Percentiles rank a stretch among this genome's conserved stretches.
phyloP scores from a whole-genome alignment of 2,888 invertebrate species.

The Chrysina gloriosa region DNA sequence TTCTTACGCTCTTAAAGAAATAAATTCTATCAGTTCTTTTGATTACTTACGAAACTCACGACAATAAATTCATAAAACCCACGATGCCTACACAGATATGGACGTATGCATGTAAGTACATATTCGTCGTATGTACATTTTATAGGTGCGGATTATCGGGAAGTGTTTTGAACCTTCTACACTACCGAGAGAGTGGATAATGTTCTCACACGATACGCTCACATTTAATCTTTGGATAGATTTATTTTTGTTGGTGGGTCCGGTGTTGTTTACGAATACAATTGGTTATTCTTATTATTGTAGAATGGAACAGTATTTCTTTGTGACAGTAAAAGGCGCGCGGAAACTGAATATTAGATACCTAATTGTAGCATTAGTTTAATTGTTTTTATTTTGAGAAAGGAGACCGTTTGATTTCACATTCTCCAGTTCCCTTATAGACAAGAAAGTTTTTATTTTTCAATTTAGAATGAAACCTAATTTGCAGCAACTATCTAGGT shows the following conservation, averaged over 20 bases:
- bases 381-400: too few species aligned
- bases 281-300: slow-evolving; percentile 27
- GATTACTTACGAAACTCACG: slow-evolving; percentile 22
- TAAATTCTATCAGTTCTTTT: slow-evolving; percentile 22
- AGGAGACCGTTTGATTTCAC: too few species aligned
- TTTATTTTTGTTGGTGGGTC: slow-evolving; percentile 12
- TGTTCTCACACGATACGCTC: slow-evolving; percentile 8
- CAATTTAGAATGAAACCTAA: too few species aligned
- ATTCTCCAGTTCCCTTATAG: too few species aligned
- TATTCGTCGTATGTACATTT: background rate
- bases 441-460: too few species aligned
- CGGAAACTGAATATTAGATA: background rate
- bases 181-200: slow-evolving; percentile 14
- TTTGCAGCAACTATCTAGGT: too few species aligned
- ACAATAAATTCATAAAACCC: slow-evolving; percentile 24
- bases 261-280: background rate
- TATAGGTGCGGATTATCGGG: slow-evolving; percentile 24
- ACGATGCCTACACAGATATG: background rate
- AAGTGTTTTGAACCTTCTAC: slow-evolving; percentile 5
- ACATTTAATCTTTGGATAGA: slow-evolving; percentile 18
- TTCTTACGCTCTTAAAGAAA: slow-evolving; percentile 12
- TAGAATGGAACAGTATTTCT: background rate
- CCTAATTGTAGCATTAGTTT: too few species aligned
- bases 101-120: background rate
- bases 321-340: background rate